Base-by-base conservation (phyloP, 2,113 vertebrate species). In the Perca schrenkii region DNA sequence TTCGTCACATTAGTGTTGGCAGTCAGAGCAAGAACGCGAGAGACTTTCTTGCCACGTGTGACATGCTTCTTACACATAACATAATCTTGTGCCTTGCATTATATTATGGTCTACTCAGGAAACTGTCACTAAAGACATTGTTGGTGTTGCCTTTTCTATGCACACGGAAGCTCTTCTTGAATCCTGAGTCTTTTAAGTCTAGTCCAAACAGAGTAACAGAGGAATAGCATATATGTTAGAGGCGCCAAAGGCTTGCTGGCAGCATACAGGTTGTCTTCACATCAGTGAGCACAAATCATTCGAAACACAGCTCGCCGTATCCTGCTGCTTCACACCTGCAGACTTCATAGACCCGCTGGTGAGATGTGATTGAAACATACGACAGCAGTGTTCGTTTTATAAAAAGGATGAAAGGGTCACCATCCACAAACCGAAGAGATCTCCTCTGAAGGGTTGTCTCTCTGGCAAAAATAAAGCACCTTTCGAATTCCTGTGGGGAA, bases 391-490 rank as follows among this genome's bases (percentile, higher is more conserved):
- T 67, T 34, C 0, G 0, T 28, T 40, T 50, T 40, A 28, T 43
- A 19, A 61, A 12, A 12, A 6, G 62, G 19, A 68, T 43, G 21
- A 78, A 65, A 57, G 21, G 43, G 47, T 71, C 56, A 50, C 25
- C 7, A 3, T 49, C 53, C 6, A 31, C 4, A 15, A 64, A 16
- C 67, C 47, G 34, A 43, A 57, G 53, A 58, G 52, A 58, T 58
- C 63, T 56, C 76, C 34, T 74, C 78, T 64, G 28, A 56, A 54
- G 66, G 64, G 40, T 61, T 65, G 8, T 4, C 52, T 77, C 43
- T 70, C 19, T 47, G 21, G 66, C 10, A 82, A 84, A 84, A 91
- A 86, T 79, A 79, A 87, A 88, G 73, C 69, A 75, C 65, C 63
- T 75, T 71, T 88, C 71, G 79, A 71, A 89, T 61, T 82, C 62